Percentiles rank a stretch among this genome's conserved stretches.
phyloP scores from a whole-genome alignment of 1,140 invertebrate species.

The Zophobas atratus region DNA sequence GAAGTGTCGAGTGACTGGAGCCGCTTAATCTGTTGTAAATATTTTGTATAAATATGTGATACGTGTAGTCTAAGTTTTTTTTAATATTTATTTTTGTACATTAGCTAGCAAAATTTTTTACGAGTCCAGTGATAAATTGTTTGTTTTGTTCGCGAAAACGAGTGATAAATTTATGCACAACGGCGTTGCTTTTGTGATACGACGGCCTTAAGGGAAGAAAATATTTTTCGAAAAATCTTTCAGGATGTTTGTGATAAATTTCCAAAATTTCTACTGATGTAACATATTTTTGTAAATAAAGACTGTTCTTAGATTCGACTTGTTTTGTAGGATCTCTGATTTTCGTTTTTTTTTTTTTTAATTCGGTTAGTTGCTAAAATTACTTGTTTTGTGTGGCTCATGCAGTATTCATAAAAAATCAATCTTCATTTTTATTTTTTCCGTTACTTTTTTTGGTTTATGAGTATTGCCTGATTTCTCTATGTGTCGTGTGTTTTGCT shows the following conservation, averaged over 20 bases:
- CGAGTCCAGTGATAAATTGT: conserved; percentile 12
- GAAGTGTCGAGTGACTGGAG: conserved; percentile 2
- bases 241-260: conserved; percentile 44
- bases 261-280: conserved; percentile 43
- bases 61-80: conserved; percentile 48
- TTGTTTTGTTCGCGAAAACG: conserved; percentile 20
- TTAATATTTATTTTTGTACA: conserved; percentile 56
- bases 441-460: conserved; percentile 26
- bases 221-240: conserved; percentile 50
- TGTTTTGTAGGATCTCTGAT: conserved; percentile 39
- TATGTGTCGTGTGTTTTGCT: conserved; percentile 53
- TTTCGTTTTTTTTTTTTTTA: conserved; percentile 43
- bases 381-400: conserved; percentile 37
- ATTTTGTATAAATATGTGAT: conserved; percentile 55
- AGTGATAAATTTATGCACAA: conserved; percentile 47
- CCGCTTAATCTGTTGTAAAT: conserved; percentile 48
- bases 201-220: conserved; percentile 44
- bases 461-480: conserved; percentile 53
- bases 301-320: conserved; percentile 49
- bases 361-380: conserved; percentile 15
- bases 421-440: conserved; percentile 26
- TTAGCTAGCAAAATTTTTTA: conserved; percentile 36
- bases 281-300: conserved; percentile 51
- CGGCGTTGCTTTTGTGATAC: conserved; percentile 52
- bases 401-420: conserved; percentile 48